Conservation (phyloP, 2,888 invertebrate species). For the Therioaphis trifolii region DNA sequence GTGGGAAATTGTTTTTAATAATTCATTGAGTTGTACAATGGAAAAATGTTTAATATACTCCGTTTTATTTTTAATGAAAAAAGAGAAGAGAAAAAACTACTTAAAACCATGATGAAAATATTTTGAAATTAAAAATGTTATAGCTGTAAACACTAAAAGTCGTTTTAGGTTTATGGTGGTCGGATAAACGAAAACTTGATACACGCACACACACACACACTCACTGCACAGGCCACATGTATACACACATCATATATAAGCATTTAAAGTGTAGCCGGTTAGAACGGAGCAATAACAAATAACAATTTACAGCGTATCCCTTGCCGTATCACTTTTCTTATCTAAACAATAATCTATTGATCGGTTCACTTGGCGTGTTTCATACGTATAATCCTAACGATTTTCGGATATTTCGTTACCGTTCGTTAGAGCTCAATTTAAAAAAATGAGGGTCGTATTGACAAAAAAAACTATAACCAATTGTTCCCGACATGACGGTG, state of each 20-base stretch:
- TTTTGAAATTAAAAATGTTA: constrained; percentile 31
- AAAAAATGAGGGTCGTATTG: no score
- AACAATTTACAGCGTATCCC: no score
- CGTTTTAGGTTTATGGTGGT: constrained; percentile 1
- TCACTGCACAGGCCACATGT: neutral
- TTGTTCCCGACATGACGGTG: no score
- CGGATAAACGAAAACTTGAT: constrained; percentile 11
- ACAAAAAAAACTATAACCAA: no score
- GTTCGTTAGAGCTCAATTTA: no score
- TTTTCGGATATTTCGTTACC: no score
- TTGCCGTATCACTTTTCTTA: no score
- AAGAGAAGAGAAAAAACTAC: neutral
- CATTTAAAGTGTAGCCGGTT: neutral
- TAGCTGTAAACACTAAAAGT: neutral
- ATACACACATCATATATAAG: neutral
- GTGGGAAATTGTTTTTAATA: neutral
- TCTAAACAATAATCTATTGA: no score
- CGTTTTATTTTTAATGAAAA: neutral
- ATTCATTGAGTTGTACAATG: neutral
- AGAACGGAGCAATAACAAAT: no score
- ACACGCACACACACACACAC: neutral
- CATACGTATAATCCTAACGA: no score
- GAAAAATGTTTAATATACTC: constrained; percentile 7
- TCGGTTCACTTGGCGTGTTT: no score
- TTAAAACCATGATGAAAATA: constrained; percentile 34